Evolutionary conservation across 2,797 vertebrate species (phyloP), one percentile per base, ranked within the genome.

Genomic region (Chaetodon trifasciatus): DNA sequence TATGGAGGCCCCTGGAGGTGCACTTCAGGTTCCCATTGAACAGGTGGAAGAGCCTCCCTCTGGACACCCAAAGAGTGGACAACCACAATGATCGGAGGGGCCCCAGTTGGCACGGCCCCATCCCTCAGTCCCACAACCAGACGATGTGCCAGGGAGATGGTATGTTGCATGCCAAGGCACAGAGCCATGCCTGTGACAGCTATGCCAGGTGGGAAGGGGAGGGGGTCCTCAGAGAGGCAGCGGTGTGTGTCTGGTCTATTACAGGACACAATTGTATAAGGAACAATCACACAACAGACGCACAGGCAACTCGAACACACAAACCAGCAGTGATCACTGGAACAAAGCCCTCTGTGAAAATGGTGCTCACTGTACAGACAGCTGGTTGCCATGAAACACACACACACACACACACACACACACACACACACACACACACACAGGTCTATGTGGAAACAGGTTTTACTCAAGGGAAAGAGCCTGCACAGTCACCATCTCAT

Each of bases 1-100:
- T 95, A 95, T 91, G 93, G 94, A 70, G 84, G 82, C 78, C 76
- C 69, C 86, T 86, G 87, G 91, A 86, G 86, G 80, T 83, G 81
- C 82, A 70, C 87, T 79, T 86, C 84, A 81, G 83, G 86, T 75
- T 91, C 72, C 88, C 77, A 76, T 42, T 87, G 93, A 95, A 93
- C 95, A 95, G 94, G 94, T 95, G 93, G 91, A 88, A 84, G 88
- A 89, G 82, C 83, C 85, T 70, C 86, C 92, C 92, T 78, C 84
- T 44, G 76, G 91, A 87, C 79, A 83, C 75, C 81, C 62, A 40
- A 62, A 72, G 78, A 84, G 70, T 46, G 93, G 89, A 92, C 89
- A 67, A 77, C 89, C 91, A 86, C 84, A 83, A 85, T 91, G 91
- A 93, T 92, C 77, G 86, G 91, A 92, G 92, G 82, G 89, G 91